These are phyloP conservation scores for Bedellia somnulentella DNA, from an alignment of 2,888 invertebrate genomes.

Conservation along the genomic window DNA sequence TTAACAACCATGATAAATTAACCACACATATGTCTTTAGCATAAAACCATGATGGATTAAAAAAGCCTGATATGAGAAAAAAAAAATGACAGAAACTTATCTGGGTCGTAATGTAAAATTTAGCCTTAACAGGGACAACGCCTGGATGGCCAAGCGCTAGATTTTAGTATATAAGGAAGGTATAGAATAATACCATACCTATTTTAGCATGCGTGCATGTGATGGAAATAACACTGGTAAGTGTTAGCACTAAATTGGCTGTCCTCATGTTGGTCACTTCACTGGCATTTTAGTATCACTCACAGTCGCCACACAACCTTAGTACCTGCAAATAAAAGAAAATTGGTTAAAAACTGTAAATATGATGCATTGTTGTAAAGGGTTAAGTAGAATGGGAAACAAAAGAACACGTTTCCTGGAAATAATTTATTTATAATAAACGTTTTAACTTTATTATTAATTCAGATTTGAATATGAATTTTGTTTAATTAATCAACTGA, in stretches of 20 bases:
- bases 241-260: constrained; percentile 37
- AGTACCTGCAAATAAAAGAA: constrained; percentile 1
- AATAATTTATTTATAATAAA: background rate
- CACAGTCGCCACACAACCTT: background rate
- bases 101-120: too few relatives aligned
- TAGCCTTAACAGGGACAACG: too few relatives aligned
- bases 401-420: background rate
- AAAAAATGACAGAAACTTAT: too few relatives aligned
- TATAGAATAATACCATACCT: constrained; percentile 40
- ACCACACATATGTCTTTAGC: too few relatives aligned
- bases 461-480: background rate
- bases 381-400: too few relatives aligned
- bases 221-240: constrained; percentile 44
- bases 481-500: too few relatives aligned
- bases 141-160: too few relatives aligned
- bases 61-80: too few relatives aligned
- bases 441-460: background rate
- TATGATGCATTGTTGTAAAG: too few relatives aligned
- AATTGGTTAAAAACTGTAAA: background rate
- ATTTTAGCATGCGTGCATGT: constrained; percentile 54
- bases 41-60: too few relatives aligned
- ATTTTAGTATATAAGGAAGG: too few relatives aligned
- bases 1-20: too few relatives aligned
- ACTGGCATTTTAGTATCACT: constrained; percentile 25
- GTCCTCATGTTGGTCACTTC: constrained; percentile 44